Conservation (phyloP, 1,140 invertebrate genomes). For the Heliconius eleuchia region DNA sequence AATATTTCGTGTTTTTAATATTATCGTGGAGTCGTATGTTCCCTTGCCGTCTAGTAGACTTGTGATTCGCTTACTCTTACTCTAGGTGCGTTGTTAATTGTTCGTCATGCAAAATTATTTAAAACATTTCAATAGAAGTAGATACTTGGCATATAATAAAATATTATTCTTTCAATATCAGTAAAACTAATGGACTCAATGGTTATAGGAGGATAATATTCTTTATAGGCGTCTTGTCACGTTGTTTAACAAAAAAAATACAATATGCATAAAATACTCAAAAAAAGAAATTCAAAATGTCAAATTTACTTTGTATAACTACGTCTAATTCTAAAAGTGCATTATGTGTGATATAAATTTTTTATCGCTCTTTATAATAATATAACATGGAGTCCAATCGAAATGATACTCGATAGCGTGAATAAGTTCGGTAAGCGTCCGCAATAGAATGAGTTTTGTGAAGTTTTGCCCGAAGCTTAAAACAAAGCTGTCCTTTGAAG, state of each 20-base stretch:
- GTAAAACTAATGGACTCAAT: neutral
- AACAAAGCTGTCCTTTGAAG: conserved; percentile 69
- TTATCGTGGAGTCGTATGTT: conserved; percentile 5
- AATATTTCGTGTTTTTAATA: conserved; percentile 30
- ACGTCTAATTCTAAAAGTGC: neutral
- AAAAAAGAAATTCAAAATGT: neutral
- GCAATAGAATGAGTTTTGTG: neutral
- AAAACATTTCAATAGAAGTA: neutral
- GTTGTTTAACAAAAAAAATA: too few relatives aligned
- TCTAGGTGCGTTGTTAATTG: neutral
- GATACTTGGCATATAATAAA: neutral
- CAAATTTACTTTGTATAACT: neutral
- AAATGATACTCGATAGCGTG: conserved; percentile 8
- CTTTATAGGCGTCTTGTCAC: too few relatives aligned
- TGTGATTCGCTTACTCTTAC: conserved; percentile 27
- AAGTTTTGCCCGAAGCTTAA: neutral
- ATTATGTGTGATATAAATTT: conserved; percentile 25
- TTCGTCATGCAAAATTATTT: neutral
- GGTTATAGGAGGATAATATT: too few relatives aligned
- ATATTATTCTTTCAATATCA: neutral
- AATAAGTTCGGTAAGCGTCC: neutral
- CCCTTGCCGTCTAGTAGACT: conserved; percentile 53
- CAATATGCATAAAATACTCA: neutral
- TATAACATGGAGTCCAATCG: neutral
- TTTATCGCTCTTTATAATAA: neutral